Conservation (phyloP, 2,113 vertebrate genomes). For the Ailuropoda melanoleuca region DNA sequence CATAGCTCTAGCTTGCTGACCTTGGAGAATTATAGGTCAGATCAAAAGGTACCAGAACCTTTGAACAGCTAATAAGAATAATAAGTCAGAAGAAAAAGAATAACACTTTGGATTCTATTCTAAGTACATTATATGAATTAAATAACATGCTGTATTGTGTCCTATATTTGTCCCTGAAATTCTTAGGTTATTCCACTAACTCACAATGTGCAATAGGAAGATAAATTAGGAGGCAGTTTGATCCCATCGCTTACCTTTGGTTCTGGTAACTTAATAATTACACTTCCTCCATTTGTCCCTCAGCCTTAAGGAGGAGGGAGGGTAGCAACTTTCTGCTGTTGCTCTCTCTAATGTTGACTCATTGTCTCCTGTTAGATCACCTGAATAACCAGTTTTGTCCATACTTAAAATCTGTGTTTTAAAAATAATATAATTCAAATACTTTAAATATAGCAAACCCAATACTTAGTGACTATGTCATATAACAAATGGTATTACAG, state of each 20-base stretch:
- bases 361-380: neutral
- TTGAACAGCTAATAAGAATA: neutral
- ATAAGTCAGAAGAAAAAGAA: neutral
- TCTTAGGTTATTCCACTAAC: neutral
- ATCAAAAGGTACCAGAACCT: neutral
- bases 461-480: conserved; percentile 26
- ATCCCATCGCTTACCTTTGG: neutral
- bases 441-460: conserved; percentile 38
- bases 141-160: neutral
- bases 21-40: neutral
- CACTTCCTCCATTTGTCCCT: neutral
- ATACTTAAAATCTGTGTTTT: conserved; percentile 1
- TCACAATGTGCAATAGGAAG: neutral
- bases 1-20: neutral
- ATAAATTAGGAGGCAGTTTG: neutral
- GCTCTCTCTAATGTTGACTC: neutral
- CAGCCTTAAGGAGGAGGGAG: neutral
- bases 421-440: conserved; percentile 23
- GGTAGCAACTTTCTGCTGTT: neutral
- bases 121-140: neutral
- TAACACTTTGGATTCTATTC: neutral
- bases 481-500: conserved; percentile 31
- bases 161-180: neutral
- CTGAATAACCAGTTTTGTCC: conserved; percentile 7
- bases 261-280: neutral